Percentiles rank a stretch among this genome's conserved stretches.
phyloP scores from a whole-genome alignment of 2,113 vertebrate species.

The Tyto alba region DNA sequence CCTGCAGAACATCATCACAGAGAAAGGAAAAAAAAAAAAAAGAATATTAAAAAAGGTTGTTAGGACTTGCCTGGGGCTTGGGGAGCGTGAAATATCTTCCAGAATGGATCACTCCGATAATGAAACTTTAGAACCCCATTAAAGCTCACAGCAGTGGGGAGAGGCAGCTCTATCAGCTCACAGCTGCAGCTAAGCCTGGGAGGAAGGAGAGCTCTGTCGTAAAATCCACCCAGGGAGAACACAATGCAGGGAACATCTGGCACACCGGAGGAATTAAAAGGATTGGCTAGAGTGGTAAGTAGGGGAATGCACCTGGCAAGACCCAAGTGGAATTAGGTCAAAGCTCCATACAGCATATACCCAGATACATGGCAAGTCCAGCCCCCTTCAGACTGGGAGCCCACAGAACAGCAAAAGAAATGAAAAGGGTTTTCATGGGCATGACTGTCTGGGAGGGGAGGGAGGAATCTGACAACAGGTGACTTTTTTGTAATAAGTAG shows the following conservation, averaged over 20 bases:
- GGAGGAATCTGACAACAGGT: not conserved
- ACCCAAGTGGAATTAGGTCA: conserved; percentile 22
- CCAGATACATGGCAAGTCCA: not conserved
- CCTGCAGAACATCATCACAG: conserved; percentile 55
- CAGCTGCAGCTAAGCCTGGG: conserved; percentile 51
- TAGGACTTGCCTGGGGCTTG: conserved; percentile 47
- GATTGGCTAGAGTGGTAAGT: not conserved
- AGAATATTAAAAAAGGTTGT: conserved; percentile 9
- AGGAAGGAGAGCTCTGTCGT: conserved; percentile 52
- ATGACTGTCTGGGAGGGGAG: not conserved
- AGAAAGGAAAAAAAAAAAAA: not conserved
- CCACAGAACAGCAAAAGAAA: not conserved
- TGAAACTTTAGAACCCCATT: conserved; percentile 67
- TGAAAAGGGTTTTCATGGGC: not conserved
- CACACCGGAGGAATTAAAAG: not conserved
- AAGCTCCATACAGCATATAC: not conserved
- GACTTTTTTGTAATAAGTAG: not conserved
- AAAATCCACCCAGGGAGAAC: conserved; percentile 53
- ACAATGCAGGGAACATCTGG: conserved; percentile 67
- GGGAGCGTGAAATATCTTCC: conserved; percentile 51
- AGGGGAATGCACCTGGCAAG: not conserved
- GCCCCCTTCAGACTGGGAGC: not conserved
- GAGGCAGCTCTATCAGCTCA: conserved; percentile 40
- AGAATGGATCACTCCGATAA: conserved; percentile 53
- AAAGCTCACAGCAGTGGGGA: conserved; percentile 45